Conservation (phyloP, 2,888 invertebrate genomes). For the Hyles lineata region DNA sequence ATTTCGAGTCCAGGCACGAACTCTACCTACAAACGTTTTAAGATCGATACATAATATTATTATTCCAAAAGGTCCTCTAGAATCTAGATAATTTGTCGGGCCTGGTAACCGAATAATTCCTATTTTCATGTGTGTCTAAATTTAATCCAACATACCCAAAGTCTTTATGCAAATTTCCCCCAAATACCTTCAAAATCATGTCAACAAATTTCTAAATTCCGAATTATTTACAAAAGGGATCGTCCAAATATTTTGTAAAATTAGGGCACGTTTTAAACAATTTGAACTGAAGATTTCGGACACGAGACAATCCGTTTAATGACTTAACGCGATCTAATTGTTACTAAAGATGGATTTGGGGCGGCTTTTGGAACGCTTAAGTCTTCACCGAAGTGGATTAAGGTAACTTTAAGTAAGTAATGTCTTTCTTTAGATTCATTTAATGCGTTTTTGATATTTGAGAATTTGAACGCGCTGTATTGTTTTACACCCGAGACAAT, state of each 20-base stretch:
- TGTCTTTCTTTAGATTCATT: slow-evolving; percentile 22
- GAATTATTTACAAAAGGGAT: neutral
- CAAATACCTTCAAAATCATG: neutral
- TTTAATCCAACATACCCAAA: too few relatives aligned
- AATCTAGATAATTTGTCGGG: too few relatives aligned
- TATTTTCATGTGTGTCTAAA: too few relatives aligned
- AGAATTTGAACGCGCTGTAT: neutral
- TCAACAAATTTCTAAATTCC: neutral
- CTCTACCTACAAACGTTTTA: too few relatives aligned
- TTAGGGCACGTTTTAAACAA: slow-evolving; percentile 19
- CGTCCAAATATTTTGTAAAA: neutral
- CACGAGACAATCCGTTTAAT: slow-evolving; percentile 39
- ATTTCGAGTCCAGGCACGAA: too few relatives aligned
- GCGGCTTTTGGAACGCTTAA: slow-evolving; percentile 57
- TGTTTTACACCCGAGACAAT: neutral
- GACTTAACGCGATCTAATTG: slow-evolving; percentile 55
- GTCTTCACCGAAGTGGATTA: slow-evolving; percentile 59
- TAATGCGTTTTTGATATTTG: slow-evolving; percentile 3
- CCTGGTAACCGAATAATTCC: too few relatives aligned
- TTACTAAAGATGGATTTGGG: slow-evolving; percentile 57
- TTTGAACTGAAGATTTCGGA: slow-evolving; percentile 17
- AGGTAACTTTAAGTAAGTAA: slow-evolving; percentile 47
- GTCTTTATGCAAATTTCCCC: too few relatives aligned
- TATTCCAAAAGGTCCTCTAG: too few relatives aligned
- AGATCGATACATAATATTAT: too few relatives aligned